Conservation (phyloP, 2,888 invertebrate species). For the Podotricha telesiphe region DNA sequence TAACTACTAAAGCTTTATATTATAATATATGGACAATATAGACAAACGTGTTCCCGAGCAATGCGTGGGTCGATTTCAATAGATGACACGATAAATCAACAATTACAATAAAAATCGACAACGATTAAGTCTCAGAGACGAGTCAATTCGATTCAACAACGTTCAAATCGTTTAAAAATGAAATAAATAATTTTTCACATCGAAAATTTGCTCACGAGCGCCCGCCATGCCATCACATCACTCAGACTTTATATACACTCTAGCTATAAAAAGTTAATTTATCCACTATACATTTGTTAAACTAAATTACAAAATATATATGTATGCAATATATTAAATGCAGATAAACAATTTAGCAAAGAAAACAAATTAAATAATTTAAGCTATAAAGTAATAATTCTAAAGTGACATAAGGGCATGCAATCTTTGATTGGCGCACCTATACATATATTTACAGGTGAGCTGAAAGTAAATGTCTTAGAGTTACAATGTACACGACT, state of each 20-base stretch:
- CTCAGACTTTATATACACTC: background rate
- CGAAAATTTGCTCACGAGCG: conserved; percentile 57
- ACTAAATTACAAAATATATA: too few species aligned
- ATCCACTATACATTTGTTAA: too few species aligned
- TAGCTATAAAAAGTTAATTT: background rate
- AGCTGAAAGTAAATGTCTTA: conserved; percentile 61
- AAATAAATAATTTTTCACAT: conserved; percentile 52
- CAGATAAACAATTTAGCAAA: background rate
- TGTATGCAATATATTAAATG: background rate
- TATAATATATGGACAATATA: conserved; percentile 6
- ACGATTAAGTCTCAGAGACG: conserved; percentile 60
- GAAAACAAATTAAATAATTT: too few species aligned
- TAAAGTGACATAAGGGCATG: conserved; percentile 32
- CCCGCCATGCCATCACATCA: conserved; percentile 28
- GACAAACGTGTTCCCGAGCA: background rate
- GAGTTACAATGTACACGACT: conserved; percentile 63
- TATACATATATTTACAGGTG: conserved; percentile 73
- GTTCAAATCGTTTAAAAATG: conserved; percentile 56
- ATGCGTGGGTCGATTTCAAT: background rate
- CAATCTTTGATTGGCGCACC: conserved; percentile 67
- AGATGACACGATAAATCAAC: conserved; percentile 32
- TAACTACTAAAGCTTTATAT: conserved; percentile 22
- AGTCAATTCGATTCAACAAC: conserved; percentile 59
- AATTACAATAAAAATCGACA: conserved; percentile 36
- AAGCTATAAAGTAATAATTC: background rate